Evolutionary conservation across 2,888 invertebrate species (phyloP).

Genomic region (Oasisia sp.): DNA sequence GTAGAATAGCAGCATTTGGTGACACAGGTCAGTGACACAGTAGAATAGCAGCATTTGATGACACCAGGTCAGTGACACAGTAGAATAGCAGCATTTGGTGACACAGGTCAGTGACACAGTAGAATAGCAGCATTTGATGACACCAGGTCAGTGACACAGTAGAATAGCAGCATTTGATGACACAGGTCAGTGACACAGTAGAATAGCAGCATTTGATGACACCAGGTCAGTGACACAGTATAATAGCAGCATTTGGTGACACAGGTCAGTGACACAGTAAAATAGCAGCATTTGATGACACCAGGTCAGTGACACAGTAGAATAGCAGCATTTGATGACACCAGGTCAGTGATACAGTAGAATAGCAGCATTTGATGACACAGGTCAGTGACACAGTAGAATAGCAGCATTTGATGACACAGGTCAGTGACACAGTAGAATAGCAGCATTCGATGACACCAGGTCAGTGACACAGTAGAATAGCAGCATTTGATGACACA

Average conservation of each 20-base stretch:
- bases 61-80: constrained; percentile 57
- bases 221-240: constrained; percentile 57
- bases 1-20: constrained; percentile 61
- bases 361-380: constrained; percentile 62
- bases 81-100: constrained; percentile 62
- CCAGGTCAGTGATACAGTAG: constrained; percentile 56
- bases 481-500: constrained; percentile 63
- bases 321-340: constrained; percentile 62
- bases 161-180: constrained; percentile 62
- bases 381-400: constrained; percentile 55
- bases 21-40: constrained; percentile 59
- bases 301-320: constrained; percentile 56
- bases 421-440: constrained; percentile 55
- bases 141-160: constrained; percentile 56
- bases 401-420: constrained; percentile 63
- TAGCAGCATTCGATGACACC: constrained; percentile 63
- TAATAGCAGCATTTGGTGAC: constrained; percentile 62
- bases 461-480: constrained; percentile 55
- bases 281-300: constrained; percentile 62
- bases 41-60: constrained; percentile 62
- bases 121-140: constrained; percentile 62
- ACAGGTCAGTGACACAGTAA: constrained; percentile 57
- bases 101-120: constrained; percentile 57
- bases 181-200: constrained; percentile 56
- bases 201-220: constrained; percentile 62